A percentile compares a stretch with the other conserved stretches of the same genome.
Evolutionary conservation across 2,113 vertebrate species (phyloP).

Genomic region (Pangasianodon hypophthalmus): DNA sequence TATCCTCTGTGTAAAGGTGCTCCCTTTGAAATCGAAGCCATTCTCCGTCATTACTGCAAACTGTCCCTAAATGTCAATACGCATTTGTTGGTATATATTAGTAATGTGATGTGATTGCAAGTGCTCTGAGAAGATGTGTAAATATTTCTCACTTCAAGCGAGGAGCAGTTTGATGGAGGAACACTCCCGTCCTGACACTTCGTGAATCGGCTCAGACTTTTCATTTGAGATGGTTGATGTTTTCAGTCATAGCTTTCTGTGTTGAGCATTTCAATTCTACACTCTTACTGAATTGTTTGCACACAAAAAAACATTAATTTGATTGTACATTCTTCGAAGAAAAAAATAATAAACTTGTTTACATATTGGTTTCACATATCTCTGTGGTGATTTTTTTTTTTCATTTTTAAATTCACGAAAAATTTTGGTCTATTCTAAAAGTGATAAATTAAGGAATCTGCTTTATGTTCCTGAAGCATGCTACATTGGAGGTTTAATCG

Average conservation of each 20-base stretch:
- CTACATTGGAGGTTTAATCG: neutral
- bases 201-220: neutral
- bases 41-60: slow-evolving; percentile 14
- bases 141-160: slow-evolving; percentile 52
- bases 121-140: slow-evolving; percentile 58
- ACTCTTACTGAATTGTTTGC: slow-evolving; percentile 66
- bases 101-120: slow-evolving; percentile 57
- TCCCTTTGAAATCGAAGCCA: slow-evolving; percentile 49
- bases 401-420: neutral
- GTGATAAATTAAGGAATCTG: neutral
- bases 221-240: slow-evolving; percentile 2
- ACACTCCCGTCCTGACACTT: neutral
- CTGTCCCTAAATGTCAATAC: slow-evolving; percentile 2
- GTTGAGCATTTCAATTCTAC: slow-evolving; percentile 40
- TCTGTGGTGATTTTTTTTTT: neutral
- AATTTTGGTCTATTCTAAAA: neutral
- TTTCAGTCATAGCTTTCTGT: slow-evolving; percentile 43
- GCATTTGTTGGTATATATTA: slow-evolving; percentile 58
- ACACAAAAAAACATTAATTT: slow-evolving; percentile 62
- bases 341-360: slow-evolving; percentile 69
- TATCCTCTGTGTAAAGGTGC: slow-evolving; percentile 3
- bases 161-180: slow-evolving; percentile 58
- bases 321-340: slow-evolving; percentile 65
- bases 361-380: slow-evolving; percentile 44
- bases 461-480: neutral